Conservation (phyloP, 1,140 invertebrate genomes). For the Drosophila saltans region DNA sequence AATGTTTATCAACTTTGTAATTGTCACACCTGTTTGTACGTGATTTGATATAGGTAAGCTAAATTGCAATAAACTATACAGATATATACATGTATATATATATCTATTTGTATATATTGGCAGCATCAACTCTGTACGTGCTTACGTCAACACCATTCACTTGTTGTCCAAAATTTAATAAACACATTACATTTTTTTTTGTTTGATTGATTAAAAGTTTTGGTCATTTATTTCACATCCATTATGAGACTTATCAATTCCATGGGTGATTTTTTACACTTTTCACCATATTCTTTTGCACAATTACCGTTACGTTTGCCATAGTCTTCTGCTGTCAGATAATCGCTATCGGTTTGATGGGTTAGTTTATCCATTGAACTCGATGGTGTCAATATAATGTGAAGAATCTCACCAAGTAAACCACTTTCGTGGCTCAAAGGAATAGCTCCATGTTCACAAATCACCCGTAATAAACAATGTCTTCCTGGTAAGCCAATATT, state of each 20-base stretch:
- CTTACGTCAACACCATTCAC: background rate
- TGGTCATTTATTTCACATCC: conserved; percentile 40
- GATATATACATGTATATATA: background rate
- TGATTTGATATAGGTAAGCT: conserved; percentile 27
- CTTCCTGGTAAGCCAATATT: conserved; percentile 86
- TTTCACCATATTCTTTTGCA: conserved; percentile 34
- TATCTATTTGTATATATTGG: too few species aligned
- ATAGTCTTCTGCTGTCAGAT: conserved; percentile 52
- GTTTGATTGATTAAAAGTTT: conserved; percentile 15
- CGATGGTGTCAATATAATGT: conserved; percentile 86
- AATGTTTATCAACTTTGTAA: conserved; percentile 78
- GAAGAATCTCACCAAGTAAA: conserved; percentile 87
- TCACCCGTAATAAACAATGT: conserved; percentile 88
- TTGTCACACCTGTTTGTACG: conserved; percentile 57
- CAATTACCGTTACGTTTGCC: conserved; percentile 58
- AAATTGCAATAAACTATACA: background rate
- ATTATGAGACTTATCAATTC: conserved; percentile 52
- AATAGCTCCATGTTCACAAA: conserved; percentile 89
- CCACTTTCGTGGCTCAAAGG: conserved; percentile 87
- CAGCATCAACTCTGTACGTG: background rate
- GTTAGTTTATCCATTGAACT: conserved; percentile 51
- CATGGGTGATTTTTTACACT: conserved; percentile 56
- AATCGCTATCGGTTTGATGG: conserved; percentile 42
- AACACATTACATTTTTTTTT: conserved; percentile 4
- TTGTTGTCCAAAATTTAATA: conserved; percentile 8